These are phyloP conservation scores for Myioborus melanocephalus DNA, from an alignment of 2,797 vertebrate species.

Conservation along the genomic window DNA sequence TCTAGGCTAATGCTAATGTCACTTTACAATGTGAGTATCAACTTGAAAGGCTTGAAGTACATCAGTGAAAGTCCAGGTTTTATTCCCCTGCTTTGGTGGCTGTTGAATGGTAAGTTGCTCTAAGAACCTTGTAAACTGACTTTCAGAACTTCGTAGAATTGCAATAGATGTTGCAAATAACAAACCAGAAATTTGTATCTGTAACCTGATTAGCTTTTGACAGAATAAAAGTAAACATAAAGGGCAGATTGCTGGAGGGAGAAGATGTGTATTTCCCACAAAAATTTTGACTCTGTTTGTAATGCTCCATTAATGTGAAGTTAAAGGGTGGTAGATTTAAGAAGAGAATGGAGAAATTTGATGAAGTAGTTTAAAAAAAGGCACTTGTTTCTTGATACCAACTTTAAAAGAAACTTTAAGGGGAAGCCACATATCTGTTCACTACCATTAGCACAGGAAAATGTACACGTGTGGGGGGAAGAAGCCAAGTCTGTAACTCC, in stretches of 20 bases:
- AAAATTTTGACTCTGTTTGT: background rate
- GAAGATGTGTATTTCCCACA: background rate
- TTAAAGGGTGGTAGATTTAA: background rate
- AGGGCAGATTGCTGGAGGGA: background rate
- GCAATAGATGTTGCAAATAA: background rate
- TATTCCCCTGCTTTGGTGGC: conserved; percentile 82
- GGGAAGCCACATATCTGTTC: background rate
- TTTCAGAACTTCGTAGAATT: background rate
- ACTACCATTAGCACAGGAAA: background rate
- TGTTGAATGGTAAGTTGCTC: conserved; percentile 83
- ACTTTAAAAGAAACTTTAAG: background rate
- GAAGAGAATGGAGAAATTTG: background rate
- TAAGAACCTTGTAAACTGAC: background rate
- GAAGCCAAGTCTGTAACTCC: background rate
- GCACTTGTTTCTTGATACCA: background rate
- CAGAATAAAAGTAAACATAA: background rate
- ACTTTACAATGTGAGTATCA: conserved; percentile 94
- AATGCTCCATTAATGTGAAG: background rate
- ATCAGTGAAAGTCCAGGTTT: conserved; percentile 84
- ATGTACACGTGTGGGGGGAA: background rate
- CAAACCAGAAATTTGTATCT: background rate
- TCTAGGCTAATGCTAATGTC: conserved; percentile 90
- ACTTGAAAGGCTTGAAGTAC: conserved; percentile 85
- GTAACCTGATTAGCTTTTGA: background rate
- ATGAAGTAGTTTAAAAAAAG: background rate